These are phyloP conservation scores for Nomada ruficornis DNA, from an alignment of 2,888 invertebrate genomes.

Conservation along the genomic window DNA sequence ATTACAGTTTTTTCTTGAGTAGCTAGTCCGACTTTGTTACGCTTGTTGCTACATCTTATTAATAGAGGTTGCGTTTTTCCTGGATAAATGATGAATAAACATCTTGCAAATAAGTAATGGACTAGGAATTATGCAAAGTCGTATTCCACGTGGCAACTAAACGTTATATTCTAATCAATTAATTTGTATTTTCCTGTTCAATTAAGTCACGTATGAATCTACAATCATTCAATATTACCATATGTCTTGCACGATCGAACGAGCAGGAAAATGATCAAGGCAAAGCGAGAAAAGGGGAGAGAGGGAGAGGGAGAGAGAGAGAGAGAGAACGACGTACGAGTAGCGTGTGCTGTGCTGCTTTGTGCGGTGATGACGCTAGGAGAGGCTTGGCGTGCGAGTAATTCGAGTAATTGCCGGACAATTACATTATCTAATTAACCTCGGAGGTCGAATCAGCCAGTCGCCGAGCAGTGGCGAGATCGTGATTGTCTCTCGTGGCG, in stretches of 20 bases:
- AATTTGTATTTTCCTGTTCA: constrained; percentile 10
- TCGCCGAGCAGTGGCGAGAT: constrained; percentile 65
- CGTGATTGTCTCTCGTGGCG: constrained; percentile 81
- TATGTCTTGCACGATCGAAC: constrained; percentile 20
- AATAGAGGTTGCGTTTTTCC: constrained; percentile 10
- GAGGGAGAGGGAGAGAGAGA: constrained; percentile 2
- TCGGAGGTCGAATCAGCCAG: constrained; percentile 78
- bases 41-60: constrained; percentile 31
- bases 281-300: not conserved
- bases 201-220: not conserved
- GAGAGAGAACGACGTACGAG: constrained; percentile 11
- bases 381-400: constrained; percentile 78
- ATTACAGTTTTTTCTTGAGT: not conserved
- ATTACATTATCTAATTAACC: constrained; percentile 84
- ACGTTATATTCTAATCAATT: constrained; percentile 8
- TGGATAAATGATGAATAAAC: constrained; percentile 32
- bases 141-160: not conserved
- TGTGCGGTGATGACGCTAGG: constrained; percentile 40
- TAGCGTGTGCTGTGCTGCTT: constrained; percentile 45
- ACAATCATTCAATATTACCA: constrained; percentile 19
- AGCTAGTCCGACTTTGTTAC: constrained; percentile 18
- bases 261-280: constrained; percentile 30
- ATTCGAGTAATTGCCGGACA: constrained; percentile 82
- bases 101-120: not conserved
- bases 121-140: not conserved